Evolutionary conservation across 2,113 vertebrate species (phyloP), one percentile per base, ranked within the genome.

Genomic region (Marcusenius ussheri): DNA sequence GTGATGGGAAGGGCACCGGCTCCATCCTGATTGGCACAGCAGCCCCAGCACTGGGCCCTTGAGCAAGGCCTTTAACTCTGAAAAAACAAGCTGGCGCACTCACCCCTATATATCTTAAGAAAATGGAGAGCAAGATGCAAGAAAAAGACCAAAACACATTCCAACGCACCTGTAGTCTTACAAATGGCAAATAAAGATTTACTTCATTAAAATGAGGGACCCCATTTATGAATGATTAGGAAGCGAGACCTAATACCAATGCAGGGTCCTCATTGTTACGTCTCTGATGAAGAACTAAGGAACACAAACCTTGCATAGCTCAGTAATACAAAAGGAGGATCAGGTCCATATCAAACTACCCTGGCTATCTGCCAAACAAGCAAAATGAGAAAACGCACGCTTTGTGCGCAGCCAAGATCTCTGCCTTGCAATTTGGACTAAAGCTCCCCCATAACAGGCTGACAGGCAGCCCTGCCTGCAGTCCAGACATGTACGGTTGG

Each of bases 401-500:
- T 66, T 10, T 53, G 47, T 46, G 87, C 35, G 27, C 31, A 66
- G 51, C 17, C 19, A 15, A 53, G 21, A 62, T 53, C 13, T 53
- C 85, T 53, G 50, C 85, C 87, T 45, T 5, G 31, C 31, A 42
- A 66, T 88, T 24, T n/a, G 39, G 21, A 17, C 74, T 89, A 58
- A 83, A 70, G 42, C 50, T 21, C 89, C 62, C 35, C 77, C 21
- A 10, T 62, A 42, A 89, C 19, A 53, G 50, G 74, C 31, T 31
- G 70, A 53, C 88, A 42, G 50, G 17, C 74, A 83, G 27, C 86
- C 39, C 89, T 87, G 31, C 47, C 50, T 27, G 85, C 85, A 19
- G 85, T 35, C 15, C 49, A 91, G 91, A 88, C 91, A 91, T 5
- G 56, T 49, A 83, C 89, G 88, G 85, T 85, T 51, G 58, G 89